Evolutionary conservation across 2,113 vertebrate species (phyloP).

Genomic region (Okapia johnstoni): DNA sequence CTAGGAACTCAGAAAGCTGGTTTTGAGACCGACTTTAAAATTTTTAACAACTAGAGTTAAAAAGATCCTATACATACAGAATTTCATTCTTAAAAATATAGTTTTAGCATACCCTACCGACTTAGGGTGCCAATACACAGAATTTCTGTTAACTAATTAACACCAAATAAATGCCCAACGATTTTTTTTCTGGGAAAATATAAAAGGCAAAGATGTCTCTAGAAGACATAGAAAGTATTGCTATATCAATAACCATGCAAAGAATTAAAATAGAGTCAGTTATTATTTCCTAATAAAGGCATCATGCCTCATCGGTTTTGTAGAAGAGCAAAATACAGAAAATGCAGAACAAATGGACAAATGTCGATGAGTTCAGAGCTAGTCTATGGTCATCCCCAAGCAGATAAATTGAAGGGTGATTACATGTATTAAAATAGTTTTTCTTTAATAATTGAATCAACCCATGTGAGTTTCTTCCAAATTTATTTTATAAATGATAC

Average conservation of each 20-base stretch:
- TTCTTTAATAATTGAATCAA: not conserved
- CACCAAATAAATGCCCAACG: not conserved
- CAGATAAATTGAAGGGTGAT: not conserved
- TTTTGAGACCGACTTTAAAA: not conserved
- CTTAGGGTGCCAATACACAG: not conserved
- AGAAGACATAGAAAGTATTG: not conserved
- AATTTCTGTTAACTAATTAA: not conserved
- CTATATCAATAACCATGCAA: not conserved
- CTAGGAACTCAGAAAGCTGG: not conserved
- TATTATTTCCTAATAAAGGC: not conserved
- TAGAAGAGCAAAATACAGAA: not conserved
- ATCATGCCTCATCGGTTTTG: not conserved
- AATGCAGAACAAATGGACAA: not conserved
- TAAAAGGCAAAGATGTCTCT: not conserved
- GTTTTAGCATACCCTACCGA: not conserved
- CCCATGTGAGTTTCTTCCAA: not conserved
- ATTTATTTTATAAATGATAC: not conserved
- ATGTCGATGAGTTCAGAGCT: not conserved
- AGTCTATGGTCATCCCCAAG: not conserved
- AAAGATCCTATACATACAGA: not conserved
- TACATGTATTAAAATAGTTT: not conserved
- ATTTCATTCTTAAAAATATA: not conserved
- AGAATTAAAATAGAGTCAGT: not conserved
- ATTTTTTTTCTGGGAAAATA: not conserved
- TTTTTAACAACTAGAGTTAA: not conserved